phyloP scores from a whole-genome alignment of 1,140 invertebrate genomes.

The Dolichoris vasculosae region DNA sequence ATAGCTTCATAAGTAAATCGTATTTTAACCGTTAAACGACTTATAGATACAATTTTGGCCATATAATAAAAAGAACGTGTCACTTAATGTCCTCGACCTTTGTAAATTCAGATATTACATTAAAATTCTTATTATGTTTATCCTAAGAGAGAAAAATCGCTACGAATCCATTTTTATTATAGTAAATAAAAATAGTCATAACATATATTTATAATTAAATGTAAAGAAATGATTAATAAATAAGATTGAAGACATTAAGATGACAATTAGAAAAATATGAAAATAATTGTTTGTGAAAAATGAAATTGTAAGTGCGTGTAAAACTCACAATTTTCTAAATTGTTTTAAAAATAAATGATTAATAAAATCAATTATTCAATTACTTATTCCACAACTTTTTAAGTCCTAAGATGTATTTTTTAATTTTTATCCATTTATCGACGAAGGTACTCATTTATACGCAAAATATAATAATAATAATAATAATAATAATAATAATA shows the following conservation, averaged over 20 bases:
- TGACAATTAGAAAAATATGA: constrained; percentile 1
- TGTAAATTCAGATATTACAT: constrained; percentile 19
- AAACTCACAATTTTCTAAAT: constrained; percentile 39
- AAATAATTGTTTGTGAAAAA: constrained; percentile 27
- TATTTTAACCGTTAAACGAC: constrained; percentile 35
- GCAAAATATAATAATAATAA: too few relatives aligned
- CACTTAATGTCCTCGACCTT: constrained; percentile 26
- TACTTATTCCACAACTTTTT: neutral
- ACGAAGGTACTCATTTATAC: too few relatives aligned
- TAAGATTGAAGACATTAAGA: constrained; percentile 25
- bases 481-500: too few relatives aligned
- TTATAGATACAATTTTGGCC: neutral
- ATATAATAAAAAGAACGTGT: neutral
- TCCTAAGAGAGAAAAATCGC: neutral
- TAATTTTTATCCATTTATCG: too few relatives aligned
- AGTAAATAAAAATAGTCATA: constrained; percentile 16
- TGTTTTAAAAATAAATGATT: constrained; percentile 51
- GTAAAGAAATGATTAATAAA: neutral
- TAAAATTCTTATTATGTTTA: constrained; percentile 15
- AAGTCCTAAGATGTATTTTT: neutral
- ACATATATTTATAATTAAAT: constrained; percentile 35
- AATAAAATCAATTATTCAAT: constrained; percentile 17
- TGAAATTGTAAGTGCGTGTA: constrained; percentile 45
- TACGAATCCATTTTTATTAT: constrained; percentile 33
- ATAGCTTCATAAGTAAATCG: constrained; percentile 32